phyloP scores from a whole-genome alignment of 1,140 invertebrate species.

The Temnothorax longispinosus region DNA sequence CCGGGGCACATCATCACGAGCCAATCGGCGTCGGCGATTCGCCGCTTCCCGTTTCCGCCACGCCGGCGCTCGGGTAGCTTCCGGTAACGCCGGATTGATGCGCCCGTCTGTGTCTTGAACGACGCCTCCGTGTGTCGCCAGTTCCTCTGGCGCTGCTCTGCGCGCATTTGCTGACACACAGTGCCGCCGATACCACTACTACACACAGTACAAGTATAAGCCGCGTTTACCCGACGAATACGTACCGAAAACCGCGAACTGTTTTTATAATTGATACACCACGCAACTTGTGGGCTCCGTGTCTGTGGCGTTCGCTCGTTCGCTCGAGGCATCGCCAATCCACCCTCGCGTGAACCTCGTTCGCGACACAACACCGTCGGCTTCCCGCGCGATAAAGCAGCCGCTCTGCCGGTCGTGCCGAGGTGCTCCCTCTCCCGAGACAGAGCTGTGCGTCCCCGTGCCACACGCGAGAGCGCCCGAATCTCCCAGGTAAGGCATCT shows the following conservation, averaged over 20 bases:
- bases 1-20: background rate
- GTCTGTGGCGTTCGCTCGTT: constrained; percentile 38
- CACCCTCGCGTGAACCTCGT: background rate
- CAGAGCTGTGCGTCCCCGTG: constrained; percentile 49
- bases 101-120: background rate
- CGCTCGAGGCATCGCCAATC: constrained; percentile 31
- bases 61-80: background rate
- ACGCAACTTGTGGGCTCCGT: constrained; percentile 58
- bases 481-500: constrained; percentile 15
- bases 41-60: background rate
- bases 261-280: constrained; percentile 78
- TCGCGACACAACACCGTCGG: constrained; percentile 30
- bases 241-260: constrained; percentile 60
- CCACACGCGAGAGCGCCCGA: constrained; percentile 8
- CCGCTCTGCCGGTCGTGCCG: constrained; percentile 54
- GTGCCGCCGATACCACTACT: constrained; percentile 65
- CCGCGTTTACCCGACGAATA: constrained; percentile 14
- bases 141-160: constrained; percentile 58
- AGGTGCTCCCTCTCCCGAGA: constrained; percentile 35
- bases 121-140: background rate
- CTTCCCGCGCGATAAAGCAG: constrained; percentile 61
- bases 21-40: background rate
- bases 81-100: background rate
- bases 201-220: constrained; percentile 53
- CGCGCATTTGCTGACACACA: constrained; percentile 79